phyloP scores from a whole-genome alignment of 2,797 vertebrate genomes.

The Anabas testudineus region DNA sequence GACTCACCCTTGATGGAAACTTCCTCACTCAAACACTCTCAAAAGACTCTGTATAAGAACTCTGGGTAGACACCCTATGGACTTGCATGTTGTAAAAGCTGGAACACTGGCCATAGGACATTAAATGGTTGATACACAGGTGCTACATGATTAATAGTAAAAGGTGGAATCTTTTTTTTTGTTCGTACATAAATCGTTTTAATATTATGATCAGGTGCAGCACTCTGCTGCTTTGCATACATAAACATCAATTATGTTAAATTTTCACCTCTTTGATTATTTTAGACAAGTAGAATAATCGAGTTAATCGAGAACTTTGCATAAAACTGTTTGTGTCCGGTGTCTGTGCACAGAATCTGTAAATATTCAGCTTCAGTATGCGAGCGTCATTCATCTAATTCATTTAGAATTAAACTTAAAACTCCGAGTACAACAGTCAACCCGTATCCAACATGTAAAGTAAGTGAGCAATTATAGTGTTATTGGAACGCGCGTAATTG shows the following conservation, averaged over 20 bases:
- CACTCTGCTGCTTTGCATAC: background rate
- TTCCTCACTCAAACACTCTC: constrained; percentile 81
- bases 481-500: constrained; percentile 78
- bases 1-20: constrained; percentile 83
- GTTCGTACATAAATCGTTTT: constrained; percentile 24
- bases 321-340: background rate
- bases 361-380: background rate
- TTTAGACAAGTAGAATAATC: constrained; percentile 22
- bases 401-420: constrained; percentile 49
- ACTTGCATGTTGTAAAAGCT: constrained; percentile 64
- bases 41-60: constrained; percentile 75
- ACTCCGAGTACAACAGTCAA: constrained; percentile 56
- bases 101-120: constrained; percentile 39
- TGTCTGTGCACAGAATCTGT: constrained; percentile 24
- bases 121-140: constrained; percentile 33
- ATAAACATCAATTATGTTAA: constrained; percentile 20
- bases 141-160: constrained; percentile 22
- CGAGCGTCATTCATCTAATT: constrained; percentile 41
- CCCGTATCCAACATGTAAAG: constrained; percentile 54
- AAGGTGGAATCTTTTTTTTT: background rate
- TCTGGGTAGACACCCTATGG: constrained; percentile 72
- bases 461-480: constrained; percentile 72
- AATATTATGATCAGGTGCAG: constrained; percentile 14
- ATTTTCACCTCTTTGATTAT: constrained; percentile 39
- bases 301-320: constrained; percentile 13